Base-by-base conservation (phyloP, 2,113 vertebrate genomes). In the Psilopogon haemacephalus region DNA sequence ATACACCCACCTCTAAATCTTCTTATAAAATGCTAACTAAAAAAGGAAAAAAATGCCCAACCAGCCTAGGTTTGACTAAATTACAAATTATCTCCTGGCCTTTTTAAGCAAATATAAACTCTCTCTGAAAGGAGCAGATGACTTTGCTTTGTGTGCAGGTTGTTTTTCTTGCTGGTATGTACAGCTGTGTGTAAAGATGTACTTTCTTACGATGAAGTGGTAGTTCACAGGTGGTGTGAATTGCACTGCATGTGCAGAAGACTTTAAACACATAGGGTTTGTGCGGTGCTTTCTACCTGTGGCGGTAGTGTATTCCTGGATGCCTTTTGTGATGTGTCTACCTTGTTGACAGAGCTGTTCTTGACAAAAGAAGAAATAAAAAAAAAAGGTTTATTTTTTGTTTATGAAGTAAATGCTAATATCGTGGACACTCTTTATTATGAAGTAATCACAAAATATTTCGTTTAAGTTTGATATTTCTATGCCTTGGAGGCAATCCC, bases 91-190 rank as follows among this genome's bases (percentile, higher is more conserved):
- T 68, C 8, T 30, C 30, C 24, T 71, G 20, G 65, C 42, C 50
- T 85, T 85, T 54, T 65, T 69, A 85, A 79, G 28, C 27, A 73
- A 93, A 50, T 2, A 1, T 69, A 26, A 71, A 70, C n/a, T 86
- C 44, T 2, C 8, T 58, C 30, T 65, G 68, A 89, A 89, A 83
- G 38, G 15, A 84, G 38, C 88, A 95, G 95, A 85, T 95, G 88
- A 78, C 18, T 63, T 85, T 89, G 48, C 42, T 87, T 87, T 82
- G 26, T 62, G 32, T 16, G 40, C 35, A 84, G 56, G 10, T 76
- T 59, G n/a, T 68, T 76, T 54, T 89, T 24, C 65, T 59, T 78
- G 58, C 33, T 63, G 3, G 28, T 64, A 32, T 18, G 70, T 84
- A 77, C 75, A 94, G 65, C 55, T 84, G 71, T 55, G 44, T 33